Conservation (phyloP, 1,140 invertebrate genomes). For the Penaeus chinensis region DNA sequence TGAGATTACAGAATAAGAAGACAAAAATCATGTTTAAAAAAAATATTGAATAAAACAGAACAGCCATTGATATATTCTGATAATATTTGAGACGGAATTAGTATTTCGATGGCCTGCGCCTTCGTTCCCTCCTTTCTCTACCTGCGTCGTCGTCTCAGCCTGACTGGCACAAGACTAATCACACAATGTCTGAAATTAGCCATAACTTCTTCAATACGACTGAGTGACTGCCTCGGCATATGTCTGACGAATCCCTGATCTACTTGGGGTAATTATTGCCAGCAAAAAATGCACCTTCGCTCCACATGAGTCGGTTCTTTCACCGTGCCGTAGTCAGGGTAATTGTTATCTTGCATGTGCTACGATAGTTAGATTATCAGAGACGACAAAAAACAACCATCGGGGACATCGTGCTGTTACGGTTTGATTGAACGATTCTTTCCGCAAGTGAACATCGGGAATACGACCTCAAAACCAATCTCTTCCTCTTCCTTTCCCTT, state of each 20-base stretch:
- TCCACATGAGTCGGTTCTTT: background rate
- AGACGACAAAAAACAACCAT: background rate
- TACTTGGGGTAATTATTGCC: constrained; percentile 20
- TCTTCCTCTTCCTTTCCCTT: too few species aligned
- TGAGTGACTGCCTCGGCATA: constrained; percentile 7
- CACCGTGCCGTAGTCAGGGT: constrained; percentile 1
- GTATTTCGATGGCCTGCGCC: background rate
- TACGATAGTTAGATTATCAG: constrained; percentile 21
- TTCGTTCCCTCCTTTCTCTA: background rate
- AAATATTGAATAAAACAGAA: too few species aligned
- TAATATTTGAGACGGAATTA: too few species aligned
- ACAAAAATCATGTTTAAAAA: too few species aligned
- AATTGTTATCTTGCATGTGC: constrained; percentile 27
- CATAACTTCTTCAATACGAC: constrained; percentile 2
- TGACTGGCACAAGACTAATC: constrained; percentile 13
- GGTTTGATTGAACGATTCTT: constrained; percentile 27
- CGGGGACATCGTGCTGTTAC: constrained; percentile 7
- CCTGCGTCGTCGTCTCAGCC: too few species aligned
- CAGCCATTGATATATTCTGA: too few species aligned
- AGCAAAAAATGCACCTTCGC: background rate
- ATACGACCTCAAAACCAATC: too few species aligned
- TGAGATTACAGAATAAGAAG: too few species aligned
- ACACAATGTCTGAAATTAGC: constrained; percentile 29
- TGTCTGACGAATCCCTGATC: constrained; percentile 25
- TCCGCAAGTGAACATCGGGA: background rate